These are phyloP conservation scores for Cetoscarus ocellatus DNA, from an alignment of 2,797 vertebrate genomes.

Conservation along the genomic window DNA sequence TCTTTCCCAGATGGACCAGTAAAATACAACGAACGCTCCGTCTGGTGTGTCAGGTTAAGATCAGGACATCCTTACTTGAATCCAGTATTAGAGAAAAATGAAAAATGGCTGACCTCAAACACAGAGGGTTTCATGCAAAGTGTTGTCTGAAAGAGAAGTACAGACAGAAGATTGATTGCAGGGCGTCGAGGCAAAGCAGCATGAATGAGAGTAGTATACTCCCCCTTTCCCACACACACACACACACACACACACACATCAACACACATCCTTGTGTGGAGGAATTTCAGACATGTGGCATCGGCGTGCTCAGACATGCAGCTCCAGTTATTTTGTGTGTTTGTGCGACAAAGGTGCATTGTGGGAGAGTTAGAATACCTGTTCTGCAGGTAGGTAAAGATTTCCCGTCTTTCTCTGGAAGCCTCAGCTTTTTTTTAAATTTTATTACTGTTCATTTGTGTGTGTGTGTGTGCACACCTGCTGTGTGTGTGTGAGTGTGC, in stretches of 20 bases:
- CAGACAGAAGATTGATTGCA: neutral
- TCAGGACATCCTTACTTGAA: no score
- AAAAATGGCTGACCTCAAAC: neutral
- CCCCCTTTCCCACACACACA: neutral
- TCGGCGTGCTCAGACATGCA: conserved; percentile 54
- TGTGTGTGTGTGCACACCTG: conserved; percentile 2
- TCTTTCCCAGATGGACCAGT: no score
- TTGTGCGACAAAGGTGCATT: conserved; percentile 23
- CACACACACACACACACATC: neutral
- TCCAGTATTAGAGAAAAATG: neutral
- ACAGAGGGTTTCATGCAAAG: neutral
- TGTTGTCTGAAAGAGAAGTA: neutral
- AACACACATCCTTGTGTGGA: neutral
- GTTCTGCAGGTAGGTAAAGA: conserved; percentile 47
- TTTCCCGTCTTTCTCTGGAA: neutral
- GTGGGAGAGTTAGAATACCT: conserved; percentile 50
- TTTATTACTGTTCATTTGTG: neutral
- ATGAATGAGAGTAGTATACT: neutral
- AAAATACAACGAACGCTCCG: no score
- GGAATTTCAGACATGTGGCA: conserved; percentile 64
- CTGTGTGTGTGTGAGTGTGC: conserved; percentile 44
- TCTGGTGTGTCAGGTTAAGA: no score
- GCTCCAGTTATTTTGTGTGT: neutral
- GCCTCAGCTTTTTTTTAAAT: conserved; percentile 2
- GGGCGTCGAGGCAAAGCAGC: neutral